Conservation (phyloP, 1,140 invertebrate genomes). For the Trichonephila inaurata region DNA sequence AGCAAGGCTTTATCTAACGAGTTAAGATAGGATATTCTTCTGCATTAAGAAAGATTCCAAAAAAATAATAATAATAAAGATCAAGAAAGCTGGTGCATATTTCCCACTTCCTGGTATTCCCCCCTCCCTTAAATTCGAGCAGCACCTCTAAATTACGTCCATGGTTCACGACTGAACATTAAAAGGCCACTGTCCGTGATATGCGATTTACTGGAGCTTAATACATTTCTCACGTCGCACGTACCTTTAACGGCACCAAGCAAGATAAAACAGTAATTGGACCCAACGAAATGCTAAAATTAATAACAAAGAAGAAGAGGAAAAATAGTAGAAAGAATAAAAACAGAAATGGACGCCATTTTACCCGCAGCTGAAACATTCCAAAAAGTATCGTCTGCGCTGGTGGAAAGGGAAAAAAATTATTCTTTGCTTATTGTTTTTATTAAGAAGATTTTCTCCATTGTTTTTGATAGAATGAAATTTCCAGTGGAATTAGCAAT, state of each 20-base stretch:
- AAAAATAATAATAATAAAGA: not conserved
- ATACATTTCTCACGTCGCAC: slow-evolving; percentile 54
- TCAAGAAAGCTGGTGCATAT: slow-evolving; percentile 6
- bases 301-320: slow-evolving; percentile 8
- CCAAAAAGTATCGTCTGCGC: slow-evolving; percentile 3
- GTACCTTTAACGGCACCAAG: slow-evolving; percentile 9
- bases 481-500: slow-evolving; percentile 41
- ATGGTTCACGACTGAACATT: slow-evolving; percentile 26
- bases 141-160: slow-evolving; percentile 36
- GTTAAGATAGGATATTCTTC: not conserved
- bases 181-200: slow-evolving; percentile 54
- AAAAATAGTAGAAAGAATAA: slow-evolving; percentile 21
- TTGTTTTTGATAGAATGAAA: slow-evolving; percentile 8
- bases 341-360: not conserved
- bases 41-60: not conserved
- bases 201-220: slow-evolving; percentile 63
- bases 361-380: slow-evolving; percentile 49
- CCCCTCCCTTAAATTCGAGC: not conserved
- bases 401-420: not conserved
- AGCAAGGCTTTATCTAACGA: not conserved
- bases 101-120: slow-evolving; percentile 40
- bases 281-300: slow-evolving; percentile 18
- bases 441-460: slow-evolving; percentile 6
- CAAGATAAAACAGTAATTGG: slow-evolving; percentile 54
- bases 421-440: slow-evolving; percentile 41